Evolutionary conservation across 2,888 invertebrate species (phyloP), one percentile per base, ranked within the genome.

Genomic region (Tenthredo notha): DNA sequence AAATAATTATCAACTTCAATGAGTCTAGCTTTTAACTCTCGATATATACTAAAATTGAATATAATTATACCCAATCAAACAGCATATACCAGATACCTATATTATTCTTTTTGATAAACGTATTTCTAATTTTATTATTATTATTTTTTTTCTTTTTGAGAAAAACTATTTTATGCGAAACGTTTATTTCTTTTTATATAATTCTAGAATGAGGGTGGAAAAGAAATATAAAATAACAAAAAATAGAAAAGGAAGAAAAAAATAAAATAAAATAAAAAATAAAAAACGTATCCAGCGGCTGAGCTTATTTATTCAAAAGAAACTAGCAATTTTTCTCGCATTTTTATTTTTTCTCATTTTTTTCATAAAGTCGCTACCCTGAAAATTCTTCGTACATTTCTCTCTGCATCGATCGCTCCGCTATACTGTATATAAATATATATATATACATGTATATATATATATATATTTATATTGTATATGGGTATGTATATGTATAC

Each of bases 321-420:
- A 67, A 67, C 67, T 67, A 33, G 18, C 67, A 33, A 67, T 67
- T 67, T 67, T 67, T 61, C 25, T 21, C 21, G 25, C 21, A 0
- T 65, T 65, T 61, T n/a, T 6, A 7, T 54, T 54, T 7, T n/a
- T n/a, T 54, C 1, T 21, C 25, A 0, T 21, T 58, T 18, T 15
- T 29, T 50, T 25, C 77, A 40, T 37, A 77, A 37, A 77, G 10
- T 77, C 77, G 37, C 77, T 29, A 33, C 70, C 37, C 37, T 70
- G 25, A 33, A 75, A 75, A 75, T 75, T 43, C 25, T 37, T 75
- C 25, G 75, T 43, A 75, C 43, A 47, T 47, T 47, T 75, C 37
- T 74, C 37, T 54, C 40, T 29, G 50, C 77, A 77, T 77, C 54
- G 77, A 77, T 77, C 77, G 77, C n/a, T 25, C 33, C 6, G 43